Evolutionary conservation across 2,113 vertebrate genomes (phyloP).

Genomic region (Pionites leucogaster): DNA sequence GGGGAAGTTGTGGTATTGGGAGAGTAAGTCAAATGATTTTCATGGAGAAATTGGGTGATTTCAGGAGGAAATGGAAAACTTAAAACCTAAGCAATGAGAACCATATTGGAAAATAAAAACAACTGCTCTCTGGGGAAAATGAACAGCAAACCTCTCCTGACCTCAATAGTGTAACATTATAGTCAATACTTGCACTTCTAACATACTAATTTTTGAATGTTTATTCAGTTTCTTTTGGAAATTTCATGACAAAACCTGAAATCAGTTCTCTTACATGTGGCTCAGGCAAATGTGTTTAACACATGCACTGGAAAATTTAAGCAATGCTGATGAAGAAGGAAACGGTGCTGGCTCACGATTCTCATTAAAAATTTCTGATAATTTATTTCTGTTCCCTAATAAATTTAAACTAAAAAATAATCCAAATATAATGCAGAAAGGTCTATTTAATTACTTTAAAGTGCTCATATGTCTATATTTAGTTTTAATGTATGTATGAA

Average conservation of each 20-base stretch:
- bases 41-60: not conserved
- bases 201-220: not conserved
- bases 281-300: not conserved
- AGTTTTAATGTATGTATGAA: not conserved
- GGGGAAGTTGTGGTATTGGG: not conserved
- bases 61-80: not conserved
- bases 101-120: not conserved
- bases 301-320: not conserved
- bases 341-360: not conserved
- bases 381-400: not conserved
- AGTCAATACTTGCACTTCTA: not conserved
- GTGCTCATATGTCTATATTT: not conserved
- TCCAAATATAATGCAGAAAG: not conserved
- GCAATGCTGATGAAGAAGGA: not conserved
- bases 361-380: not conserved
- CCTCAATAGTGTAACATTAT: not conserved
- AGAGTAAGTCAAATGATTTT: not conserved
- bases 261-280: not conserved
- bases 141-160: not conserved
- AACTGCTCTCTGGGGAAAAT: not conserved
- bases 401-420: not conserved
- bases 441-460: not conserved
- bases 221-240: not conserved
- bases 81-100: not conserved
- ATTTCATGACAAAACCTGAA: not conserved